Evolutionary conservation across 2,113 vertebrate species (phyloP).

Genomic region (Polyodon spathula): DNA sequence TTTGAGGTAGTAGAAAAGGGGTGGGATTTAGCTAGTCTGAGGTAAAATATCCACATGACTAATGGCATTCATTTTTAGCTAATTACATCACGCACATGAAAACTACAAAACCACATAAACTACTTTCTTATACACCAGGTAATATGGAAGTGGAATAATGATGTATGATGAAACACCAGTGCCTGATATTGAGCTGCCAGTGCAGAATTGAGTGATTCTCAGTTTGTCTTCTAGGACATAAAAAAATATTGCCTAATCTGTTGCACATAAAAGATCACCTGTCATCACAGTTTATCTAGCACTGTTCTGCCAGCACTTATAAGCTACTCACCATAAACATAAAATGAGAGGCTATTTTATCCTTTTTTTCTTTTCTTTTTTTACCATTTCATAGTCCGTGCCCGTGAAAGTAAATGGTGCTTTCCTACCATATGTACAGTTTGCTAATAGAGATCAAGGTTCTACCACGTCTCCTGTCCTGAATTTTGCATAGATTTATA

Average conservation of each 20-base stretch:
- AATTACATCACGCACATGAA: too few species aligned
- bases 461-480: slow-evolving; percentile 27
- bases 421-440: slow-evolving; percentile 12
- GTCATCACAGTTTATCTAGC: background rate
- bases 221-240: background rate
- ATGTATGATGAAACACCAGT: too few species aligned
- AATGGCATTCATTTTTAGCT: too few species aligned
- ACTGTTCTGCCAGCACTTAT: background rate
- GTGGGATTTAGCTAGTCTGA: too few species aligned
- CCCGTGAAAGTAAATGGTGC: background rate
- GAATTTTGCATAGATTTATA: slow-evolving; percentile 33
- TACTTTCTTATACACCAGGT: too few species aligned
- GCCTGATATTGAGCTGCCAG: too few species aligned
- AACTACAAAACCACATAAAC: too few species aligned
- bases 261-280: background rate
- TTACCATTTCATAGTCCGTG: too few species aligned
- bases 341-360: background rate
- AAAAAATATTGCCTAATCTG: background rate
- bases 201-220: too few species aligned
- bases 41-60: too few species aligned
- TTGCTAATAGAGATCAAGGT: slow-evolving; percentile 33
- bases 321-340: background rate
- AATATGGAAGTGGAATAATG: too few species aligned
- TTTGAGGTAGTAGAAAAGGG: too few species aligned
- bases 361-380: background rate